A percentile compares a stretch with the other conserved stretches of the same genome.
Conservation (phyloP, 37 sponge, comb jelly and placozoan genomes). For the Halichondria panicea region DNA sequence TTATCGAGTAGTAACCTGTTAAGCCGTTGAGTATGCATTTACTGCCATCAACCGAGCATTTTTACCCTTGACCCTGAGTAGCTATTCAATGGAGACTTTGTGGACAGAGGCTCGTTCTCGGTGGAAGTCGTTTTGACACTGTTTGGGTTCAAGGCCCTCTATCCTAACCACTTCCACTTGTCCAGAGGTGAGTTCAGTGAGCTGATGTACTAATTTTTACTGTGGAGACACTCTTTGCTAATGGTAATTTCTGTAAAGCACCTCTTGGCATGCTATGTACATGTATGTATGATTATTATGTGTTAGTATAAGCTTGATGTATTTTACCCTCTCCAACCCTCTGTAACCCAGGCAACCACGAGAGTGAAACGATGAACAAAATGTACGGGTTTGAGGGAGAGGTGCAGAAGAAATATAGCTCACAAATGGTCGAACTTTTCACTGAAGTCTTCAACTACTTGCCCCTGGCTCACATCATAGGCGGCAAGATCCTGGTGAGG, state of each 20-base stretch:
- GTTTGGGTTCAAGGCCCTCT: conserved; percentile 94
- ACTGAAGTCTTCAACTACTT: conserved; percentile 96
- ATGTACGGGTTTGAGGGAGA: conserved; percentile 99
- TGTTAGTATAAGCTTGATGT: too few species aligned
- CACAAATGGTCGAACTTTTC: conserved; percentile 89
- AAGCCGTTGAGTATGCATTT: too few species aligned
- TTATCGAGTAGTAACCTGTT: too few species aligned
- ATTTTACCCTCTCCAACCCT: too few species aligned
- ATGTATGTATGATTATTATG: too few species aligned
- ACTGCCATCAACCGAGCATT: too few species aligned
- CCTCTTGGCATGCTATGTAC: too few species aligned
- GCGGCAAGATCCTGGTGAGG: conserved; percentile 84
- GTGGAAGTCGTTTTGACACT: conserved; percentile 91
- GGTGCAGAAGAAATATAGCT: conserved; percentile 85
- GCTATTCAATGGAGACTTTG: conserved; percentile 99
- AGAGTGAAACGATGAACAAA: conserved; percentile 90
- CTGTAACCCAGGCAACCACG: conserved; percentile 99
- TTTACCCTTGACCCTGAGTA: too few species aligned
- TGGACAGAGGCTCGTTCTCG: conserved; percentile 96
- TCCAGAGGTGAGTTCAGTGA: conserved; percentile 91
- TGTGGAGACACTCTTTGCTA: too few species aligned
- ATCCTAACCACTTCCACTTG: conserved; percentile 90
- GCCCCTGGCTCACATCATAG: conserved; percentile 87
- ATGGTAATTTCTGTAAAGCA: too few species aligned
- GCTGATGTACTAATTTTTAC: too few species aligned